phyloP scores from a whole-genome alignment of 2,113 vertebrate genomes.

The Deroptyus accipitrinus region DNA sequence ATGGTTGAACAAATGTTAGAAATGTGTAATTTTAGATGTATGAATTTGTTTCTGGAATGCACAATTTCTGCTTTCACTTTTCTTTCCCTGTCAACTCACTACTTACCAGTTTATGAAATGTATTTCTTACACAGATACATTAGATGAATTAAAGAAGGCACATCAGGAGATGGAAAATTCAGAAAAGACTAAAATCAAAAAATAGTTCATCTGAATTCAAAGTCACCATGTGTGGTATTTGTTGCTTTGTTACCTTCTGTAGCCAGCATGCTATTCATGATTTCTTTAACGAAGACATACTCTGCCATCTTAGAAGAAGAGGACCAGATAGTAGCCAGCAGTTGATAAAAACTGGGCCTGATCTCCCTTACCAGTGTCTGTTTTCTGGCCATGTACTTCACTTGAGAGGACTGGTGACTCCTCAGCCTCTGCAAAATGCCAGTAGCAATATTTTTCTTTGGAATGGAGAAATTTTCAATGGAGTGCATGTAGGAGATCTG shows the following conservation, averaged over 20 bases:
- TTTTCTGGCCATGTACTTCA: constrained; percentile 94
- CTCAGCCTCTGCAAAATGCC: constrained; percentile 84
- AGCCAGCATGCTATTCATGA: neutral
- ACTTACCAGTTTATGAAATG: neutral
- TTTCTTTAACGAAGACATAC: constrained; percentile 46
- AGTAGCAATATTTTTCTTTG: constrained; percentile 85
- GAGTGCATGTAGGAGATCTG: constrained; percentile 71
- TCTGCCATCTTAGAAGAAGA: constrained; percentile 76
- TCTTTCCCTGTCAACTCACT: neutral
- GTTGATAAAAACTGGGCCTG: constrained; percentile 40
- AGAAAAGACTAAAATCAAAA: constrained; percentile 69
- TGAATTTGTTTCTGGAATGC: neutral
- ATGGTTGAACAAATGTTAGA: neutral
- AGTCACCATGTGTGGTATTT: constrained; percentile 91
- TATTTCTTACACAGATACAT: constrained; percentile 71
- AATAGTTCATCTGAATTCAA: constrained; percentile 22
- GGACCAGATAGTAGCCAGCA: constrained; percentile 82
- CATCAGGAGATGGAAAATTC: constrained; percentile 83
- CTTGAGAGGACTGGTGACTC: constrained; percentile 83
- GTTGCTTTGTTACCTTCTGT: constrained; percentile 79
- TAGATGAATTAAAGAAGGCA: constrained; percentile 87
- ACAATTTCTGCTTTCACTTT: neutral
- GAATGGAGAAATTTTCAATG: constrained; percentile 93
- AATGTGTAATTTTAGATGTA: neutral
- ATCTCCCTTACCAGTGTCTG: constrained; percentile 74